Conservation (phyloP, 2,888 invertebrate species). For the Nephrocerus scutellatus region DNA sequence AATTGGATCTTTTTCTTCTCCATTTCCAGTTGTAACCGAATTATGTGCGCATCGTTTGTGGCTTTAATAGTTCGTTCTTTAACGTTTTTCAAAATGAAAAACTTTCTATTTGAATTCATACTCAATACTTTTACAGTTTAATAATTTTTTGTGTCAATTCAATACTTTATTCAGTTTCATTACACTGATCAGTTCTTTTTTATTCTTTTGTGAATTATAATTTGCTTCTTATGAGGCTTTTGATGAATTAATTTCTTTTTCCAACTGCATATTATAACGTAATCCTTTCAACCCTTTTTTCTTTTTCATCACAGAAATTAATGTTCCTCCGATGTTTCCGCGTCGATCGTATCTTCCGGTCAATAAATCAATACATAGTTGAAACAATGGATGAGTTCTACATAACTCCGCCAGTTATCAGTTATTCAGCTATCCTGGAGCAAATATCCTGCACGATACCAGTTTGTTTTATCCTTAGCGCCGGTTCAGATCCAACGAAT, state of each 20-base stretch:
- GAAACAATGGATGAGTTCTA: conserved; percentile 79
- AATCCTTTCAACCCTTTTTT: conserved; percentile 19
- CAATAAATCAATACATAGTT: conserved; percentile 76
- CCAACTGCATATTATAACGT: conserved; percentile 9
- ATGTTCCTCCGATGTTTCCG: conserved; percentile 86
- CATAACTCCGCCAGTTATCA: conserved; percentile 77
- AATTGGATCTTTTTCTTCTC: too few species aligned
- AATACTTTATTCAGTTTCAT: too few species aligned
- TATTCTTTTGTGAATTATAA: not conserved
- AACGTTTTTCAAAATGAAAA: too few species aligned
- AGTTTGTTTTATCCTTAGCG: conserved; percentile 86
- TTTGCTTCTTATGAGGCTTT: conserved; percentile 1
- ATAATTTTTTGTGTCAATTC: too few species aligned
- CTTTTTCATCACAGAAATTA: conserved; percentile 50
- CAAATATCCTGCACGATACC: conserved; percentile 79
- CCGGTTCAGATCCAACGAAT: conserved; percentile 88
- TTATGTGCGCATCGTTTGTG: too few species aligned
- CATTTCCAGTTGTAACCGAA: too few species aligned
- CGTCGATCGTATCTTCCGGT: conserved; percentile 78
- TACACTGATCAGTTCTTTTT: too few species aligned
- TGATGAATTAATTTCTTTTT: conserved; percentile 1
- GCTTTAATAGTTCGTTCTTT: too few species aligned
- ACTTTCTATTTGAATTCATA: too few species aligned
- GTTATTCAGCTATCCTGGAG: conserved; percentile 75
- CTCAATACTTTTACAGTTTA: too few species aligned